Percentiles rank a stretch among this genome's conserved stretches.
These are phyloP conservation scores for Iguana delicatissima DNA, from an alignment of 2,797 vertebrate species.

Conservation along the genomic window DNA sequence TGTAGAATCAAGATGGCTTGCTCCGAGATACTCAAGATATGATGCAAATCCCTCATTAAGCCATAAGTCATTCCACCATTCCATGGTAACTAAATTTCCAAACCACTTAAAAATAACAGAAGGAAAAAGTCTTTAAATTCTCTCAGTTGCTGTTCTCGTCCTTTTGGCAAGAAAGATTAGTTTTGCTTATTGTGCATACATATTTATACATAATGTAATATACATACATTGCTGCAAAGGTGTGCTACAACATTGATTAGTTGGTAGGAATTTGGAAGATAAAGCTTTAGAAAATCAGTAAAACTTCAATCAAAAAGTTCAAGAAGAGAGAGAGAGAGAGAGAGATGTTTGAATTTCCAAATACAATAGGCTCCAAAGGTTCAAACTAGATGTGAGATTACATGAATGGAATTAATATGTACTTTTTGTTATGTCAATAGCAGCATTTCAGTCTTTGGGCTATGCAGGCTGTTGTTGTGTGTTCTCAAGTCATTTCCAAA, in stretches of 20 bases:
- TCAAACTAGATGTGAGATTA: background rate
- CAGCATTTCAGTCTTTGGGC: background rate
- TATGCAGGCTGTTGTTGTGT: background rate
- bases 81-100: slow-evolving; percentile 86
- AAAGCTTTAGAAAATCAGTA: background rate
- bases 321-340: background rate
- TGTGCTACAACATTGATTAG: background rate
- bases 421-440: background rate
- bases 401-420: background rate
- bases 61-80: slow-evolving; percentile 86
- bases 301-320: background rate
- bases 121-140: slow-evolving; percentile 44
- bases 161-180: slow-evolving; percentile 35
- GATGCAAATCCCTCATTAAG: slow-evolving; percentile 84
- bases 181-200: background rate
- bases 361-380: background rate
- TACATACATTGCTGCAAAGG: background rate
- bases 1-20: slow-evolving; percentile 67
- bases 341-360: slow-evolving; percentile 17
- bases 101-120: slow-evolving; percentile 81
- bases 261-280: slow-evolving; percentile 41
- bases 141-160: slow-evolving; percentile 16
- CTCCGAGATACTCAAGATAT: slow-evolving; percentile 77
- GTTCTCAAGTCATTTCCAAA: too few species aligned
- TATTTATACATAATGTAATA: background rate